phyloP scores from a whole-genome alignment of 2,888 invertebrate species.

The Saturnia pavonia region DNA sequence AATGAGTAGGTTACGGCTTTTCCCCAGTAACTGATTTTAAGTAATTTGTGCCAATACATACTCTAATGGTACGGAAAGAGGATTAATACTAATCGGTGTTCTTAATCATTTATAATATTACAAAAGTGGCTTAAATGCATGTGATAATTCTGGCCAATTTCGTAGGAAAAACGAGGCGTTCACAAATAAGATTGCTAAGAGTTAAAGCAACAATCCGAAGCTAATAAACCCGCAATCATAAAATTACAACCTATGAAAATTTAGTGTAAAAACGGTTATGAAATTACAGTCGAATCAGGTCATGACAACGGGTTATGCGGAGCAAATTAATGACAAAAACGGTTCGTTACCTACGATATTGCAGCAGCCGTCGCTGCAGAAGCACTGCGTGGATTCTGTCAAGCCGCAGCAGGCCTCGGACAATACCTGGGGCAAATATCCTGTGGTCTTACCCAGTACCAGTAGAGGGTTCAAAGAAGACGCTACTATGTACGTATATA shows the following conservation, averaged over 20 bases:
- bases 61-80: neutral
- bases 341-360: neutral
- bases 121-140: neutral
- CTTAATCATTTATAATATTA: neutral
- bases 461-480: neutral
- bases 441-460: slow-evolving; percentile 7
- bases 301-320: neutral
- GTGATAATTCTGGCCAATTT: neutral
- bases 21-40: too few relatives aligned
- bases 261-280: too few relatives aligned
- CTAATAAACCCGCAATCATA: too few relatives aligned
- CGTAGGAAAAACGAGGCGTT: too few relatives aligned
- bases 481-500: neutral
- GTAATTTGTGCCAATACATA: too few relatives aligned
- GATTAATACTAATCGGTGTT: neutral
- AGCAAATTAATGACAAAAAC: neutral
- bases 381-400: neutral
- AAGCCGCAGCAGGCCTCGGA: neutral
- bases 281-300: neutral
- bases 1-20: too few relatives aligned
- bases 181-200: too few relatives aligned
- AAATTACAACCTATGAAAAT: too few relatives aligned
- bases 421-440: neutral
- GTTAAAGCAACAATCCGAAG: too few relatives aligned
- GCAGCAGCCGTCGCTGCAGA: neutral